phyloP scores from a whole-genome alignment of 2,113 vertebrate genomes.

The Elachura formosa region DNA sequence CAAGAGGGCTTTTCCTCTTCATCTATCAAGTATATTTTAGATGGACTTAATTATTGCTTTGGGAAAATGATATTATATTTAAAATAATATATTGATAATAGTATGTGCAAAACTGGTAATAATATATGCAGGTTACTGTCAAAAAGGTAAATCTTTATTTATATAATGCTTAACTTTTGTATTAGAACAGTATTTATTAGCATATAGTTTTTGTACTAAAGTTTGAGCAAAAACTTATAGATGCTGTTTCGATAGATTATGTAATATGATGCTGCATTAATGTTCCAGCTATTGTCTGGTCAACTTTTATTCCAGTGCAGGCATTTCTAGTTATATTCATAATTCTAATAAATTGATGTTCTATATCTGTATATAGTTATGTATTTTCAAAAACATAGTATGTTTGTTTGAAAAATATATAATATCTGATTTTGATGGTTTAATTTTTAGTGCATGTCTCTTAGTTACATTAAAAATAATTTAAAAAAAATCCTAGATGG shows the following conservation, averaged over 20 bases:
- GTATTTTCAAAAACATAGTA: neutral
- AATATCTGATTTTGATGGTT: neutral
- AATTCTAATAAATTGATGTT: neutral
- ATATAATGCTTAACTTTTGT: neutral
- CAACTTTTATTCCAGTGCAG: neutral
- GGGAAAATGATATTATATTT: neutral
- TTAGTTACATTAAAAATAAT: neutral
- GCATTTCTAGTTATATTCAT: neutral
- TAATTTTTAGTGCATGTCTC: neutral
- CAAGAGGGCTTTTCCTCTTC: neutral
- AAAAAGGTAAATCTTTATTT: neutral
- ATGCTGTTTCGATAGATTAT: neutral
- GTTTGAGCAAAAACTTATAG: neutral
- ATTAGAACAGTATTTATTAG: neutral
- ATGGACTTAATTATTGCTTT: neutral
- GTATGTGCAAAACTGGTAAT: neutral
- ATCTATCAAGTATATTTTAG: neutral
- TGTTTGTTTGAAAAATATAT: neutral
- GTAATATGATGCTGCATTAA: neutral
- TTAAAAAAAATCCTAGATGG: neutral
- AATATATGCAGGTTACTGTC: neutral
- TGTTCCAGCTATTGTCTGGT: neutral
- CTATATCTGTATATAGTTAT: neutral
- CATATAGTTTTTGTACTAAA: neutral
- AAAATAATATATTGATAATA: neutral